These are phyloP conservation scores for Panthera uncia DNA, from an alignment of 2,113 vertebrate species.

Conservation along the genomic window DNA sequence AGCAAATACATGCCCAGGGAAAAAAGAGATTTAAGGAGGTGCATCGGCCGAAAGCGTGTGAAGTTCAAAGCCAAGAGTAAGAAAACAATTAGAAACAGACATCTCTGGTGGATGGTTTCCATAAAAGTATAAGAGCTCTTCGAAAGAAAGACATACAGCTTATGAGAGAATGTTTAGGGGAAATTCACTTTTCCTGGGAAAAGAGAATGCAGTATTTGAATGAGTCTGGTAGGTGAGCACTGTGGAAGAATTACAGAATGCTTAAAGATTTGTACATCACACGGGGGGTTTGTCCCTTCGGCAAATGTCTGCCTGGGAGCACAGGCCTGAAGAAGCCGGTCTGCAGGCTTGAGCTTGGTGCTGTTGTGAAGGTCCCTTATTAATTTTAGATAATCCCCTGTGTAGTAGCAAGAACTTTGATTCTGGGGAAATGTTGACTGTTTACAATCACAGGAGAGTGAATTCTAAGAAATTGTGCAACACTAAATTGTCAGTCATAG, in stretches of 20 bases:
- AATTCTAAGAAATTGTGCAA: conserved; percentile 55
- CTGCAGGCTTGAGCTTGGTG: not conserved
- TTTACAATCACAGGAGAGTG: not conserved
- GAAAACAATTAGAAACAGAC: conserved; percentile 85
- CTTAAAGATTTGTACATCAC: not conserved
- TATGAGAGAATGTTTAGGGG: conserved; percentile 52
- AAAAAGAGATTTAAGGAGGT: conserved; percentile 79
- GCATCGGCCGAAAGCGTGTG: conserved; percentile 76
- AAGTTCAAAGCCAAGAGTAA: conserved; percentile 84
- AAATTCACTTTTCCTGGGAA: conserved; percentile 52
- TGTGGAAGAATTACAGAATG: not conserved
- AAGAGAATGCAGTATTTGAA: conserved; percentile 35
- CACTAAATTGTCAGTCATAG: not conserved
- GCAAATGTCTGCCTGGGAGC: not conserved
- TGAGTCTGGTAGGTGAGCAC: not conserved
- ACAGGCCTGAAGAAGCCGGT: not conserved
- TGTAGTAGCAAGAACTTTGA: not conserved
- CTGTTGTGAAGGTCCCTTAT: not conserved
- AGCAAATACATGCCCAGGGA: conserved; percentile 76
- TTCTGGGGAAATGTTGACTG: conserved; percentile 33
- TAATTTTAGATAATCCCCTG: not conserved
- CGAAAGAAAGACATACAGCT: conserved; percentile 56
- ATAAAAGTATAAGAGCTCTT: conserved; percentile 78
- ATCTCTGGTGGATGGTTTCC: conserved; percentile 65
- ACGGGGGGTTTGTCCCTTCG: not conserved